Evolutionary conservation across 1,140 invertebrate genomes (phyloP), one percentile per base, ranked within the genome.

Genomic region (Plectus sambesii): DNA sequence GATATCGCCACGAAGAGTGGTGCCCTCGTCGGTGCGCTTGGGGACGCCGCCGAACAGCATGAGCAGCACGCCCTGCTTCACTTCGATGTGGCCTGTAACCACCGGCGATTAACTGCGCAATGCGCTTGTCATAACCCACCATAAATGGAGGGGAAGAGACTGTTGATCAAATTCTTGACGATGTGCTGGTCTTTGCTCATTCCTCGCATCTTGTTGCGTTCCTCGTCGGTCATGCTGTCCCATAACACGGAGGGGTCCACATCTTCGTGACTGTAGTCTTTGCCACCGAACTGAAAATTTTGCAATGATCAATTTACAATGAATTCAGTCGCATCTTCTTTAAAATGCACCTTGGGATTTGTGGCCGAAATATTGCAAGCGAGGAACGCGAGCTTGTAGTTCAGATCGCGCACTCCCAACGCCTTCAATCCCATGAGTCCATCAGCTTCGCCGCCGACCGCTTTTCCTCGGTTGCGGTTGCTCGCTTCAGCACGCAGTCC

Each of bases 1-100:
- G 44, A 99, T 83, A 64, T 99, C 94, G 19, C 94, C 94, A 68
- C 93, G 77, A 0, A 98, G 76, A 45, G 75, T 71, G 1, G 79
- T 81, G 23, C 82, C 82, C 76, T 97, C 92, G 22, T 79, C 72
- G 0, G 92, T 96, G 25, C 51, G 45, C 73, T 99, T 99, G 0
- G 83, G 80, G 6, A 99, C 92, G 2, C 94, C 94, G 29, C 93
- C 92, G 74, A 99, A 97, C 22, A 98, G 69, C 86, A 98, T 96
- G 5, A 99, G 69, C 1, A 96, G 73, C 46, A 98, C 82, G 20
- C 81, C 94, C 52, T 85, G 77, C 69, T 99, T 99, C 0, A 99
- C 84, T 72, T 99, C 90, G 56, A 96, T 92, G 71, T 89, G 94
- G 29, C 73, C 73, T 74, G 42, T 4, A 52, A 47, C 41, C 41